phyloP scores from a whole-genome alignment of 2,888 invertebrate species.

The Pogonocherus hispidulus region DNA sequence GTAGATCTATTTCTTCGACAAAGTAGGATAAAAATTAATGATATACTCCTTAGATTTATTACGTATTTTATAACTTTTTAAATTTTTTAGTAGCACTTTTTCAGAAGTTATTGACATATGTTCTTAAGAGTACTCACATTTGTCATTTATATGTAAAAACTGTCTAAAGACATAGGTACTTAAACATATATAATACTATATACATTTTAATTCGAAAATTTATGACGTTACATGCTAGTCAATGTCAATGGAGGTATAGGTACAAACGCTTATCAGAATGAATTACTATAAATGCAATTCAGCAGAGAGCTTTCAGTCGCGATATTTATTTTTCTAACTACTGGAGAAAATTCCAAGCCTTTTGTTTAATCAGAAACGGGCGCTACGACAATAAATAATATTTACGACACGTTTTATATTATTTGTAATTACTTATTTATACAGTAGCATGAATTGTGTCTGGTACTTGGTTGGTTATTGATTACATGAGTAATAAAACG shows the following conservation, averaged over 20 bases:
- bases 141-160: too few relatives aligned
- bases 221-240: too few relatives aligned
- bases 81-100: too few relatives aligned
- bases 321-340: background rate
- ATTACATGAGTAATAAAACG: constrained; percentile 16
- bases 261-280: background rate
- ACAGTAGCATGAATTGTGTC: constrained; percentile 10
- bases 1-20: too few relatives aligned
- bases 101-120: too few relatives aligned
- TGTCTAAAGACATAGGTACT: too few relatives aligned
- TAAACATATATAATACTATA: too few relatives aligned
- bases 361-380: constrained; percentile 35
- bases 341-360: constrained; percentile 7
- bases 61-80: too few relatives aligned
- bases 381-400: constrained; percentile 38
- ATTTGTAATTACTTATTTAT: constrained; percentile 17
- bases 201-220: background rate
- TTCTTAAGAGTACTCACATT: too few relatives aligned
- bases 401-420: constrained; percentile 42
- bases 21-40: too few relatives aligned
- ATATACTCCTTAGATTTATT: too few relatives aligned
- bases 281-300: background rate
- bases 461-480: constrained; percentile 13
- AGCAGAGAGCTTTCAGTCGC: background rate
- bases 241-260: too few relatives aligned